Conservation (phyloP, 2,113 vertebrate species). For the Malurus alboscapulatus region DNA sequence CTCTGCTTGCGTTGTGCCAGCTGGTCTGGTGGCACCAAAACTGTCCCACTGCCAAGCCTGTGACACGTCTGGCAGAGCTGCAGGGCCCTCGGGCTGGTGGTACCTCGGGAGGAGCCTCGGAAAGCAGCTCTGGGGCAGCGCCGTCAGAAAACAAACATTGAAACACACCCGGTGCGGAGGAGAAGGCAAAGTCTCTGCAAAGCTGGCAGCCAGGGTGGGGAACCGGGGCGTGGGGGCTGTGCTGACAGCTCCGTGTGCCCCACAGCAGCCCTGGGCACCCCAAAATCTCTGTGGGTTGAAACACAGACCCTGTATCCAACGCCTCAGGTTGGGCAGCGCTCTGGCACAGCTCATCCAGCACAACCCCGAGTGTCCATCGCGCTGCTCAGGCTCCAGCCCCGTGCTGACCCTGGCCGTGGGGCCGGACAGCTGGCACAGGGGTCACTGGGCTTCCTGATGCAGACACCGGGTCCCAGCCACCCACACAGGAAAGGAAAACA, state of each 20-base stretch:
- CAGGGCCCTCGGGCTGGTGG: neutral
- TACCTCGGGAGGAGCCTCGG: neutral
- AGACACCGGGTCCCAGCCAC: neutral
- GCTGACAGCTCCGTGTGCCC: fast-evolving
- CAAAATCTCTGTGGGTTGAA: neutral
- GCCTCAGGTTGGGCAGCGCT: fast-evolving
- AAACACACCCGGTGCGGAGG: neutral
- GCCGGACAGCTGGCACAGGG: neutral
- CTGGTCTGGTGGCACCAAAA: neutral
- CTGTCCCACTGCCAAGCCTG: fast-evolving
- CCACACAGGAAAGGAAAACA: neutral
- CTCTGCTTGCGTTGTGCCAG: neutral
- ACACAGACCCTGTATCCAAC: fast-evolving
- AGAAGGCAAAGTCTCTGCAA: neutral
- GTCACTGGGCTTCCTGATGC: neutral
- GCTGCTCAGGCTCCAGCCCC: fast-evolving
- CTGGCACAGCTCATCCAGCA: neutral
- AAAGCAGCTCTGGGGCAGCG: neutral
- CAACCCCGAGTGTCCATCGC: fast-evolving
- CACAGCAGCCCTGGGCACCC: neutral
- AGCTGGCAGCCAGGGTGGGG: neutral
- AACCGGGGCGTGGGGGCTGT: fast-evolving
- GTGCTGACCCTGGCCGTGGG: neutral
- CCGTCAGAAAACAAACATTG: neutral
- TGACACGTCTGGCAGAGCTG: neutral